These are phyloP conservation scores for Agelastica alni DNA, from an alignment of 2,888 invertebrate species.

Conservation along the genomic window DNA sequence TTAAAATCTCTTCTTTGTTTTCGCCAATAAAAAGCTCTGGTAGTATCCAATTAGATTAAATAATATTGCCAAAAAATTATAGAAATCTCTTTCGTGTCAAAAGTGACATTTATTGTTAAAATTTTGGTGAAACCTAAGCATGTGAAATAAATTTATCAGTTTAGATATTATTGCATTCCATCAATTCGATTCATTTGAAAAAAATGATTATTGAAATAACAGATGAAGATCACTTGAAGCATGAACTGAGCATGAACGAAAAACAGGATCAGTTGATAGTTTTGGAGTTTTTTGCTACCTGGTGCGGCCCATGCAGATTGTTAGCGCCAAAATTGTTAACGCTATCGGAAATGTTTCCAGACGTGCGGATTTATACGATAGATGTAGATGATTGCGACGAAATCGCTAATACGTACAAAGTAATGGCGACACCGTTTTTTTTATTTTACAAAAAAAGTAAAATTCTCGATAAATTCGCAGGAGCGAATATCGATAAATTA, in stretches of 20 bases:
- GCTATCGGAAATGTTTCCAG: background rate
- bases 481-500: background rate
- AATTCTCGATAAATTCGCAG: background rate
- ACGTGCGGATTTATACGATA: background rate
- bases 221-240: background rate
- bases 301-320: background rate
- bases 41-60: no score
- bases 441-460: background rate
- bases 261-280: background rate
- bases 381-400: constrained; percentile 2
- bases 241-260: background rate
- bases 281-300: background rate
- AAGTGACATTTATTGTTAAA: no score
- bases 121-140: no score
- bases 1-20: no score
- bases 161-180: no score
- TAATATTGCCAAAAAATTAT: no score
- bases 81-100: no score
- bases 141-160: no score
- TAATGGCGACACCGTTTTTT: constrained; percentile 3
- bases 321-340: background rate
- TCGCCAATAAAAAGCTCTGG: no score
- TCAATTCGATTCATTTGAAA: no score
- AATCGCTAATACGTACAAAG: background rate
- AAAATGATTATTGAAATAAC: background rate